Percentiles rank a stretch among this genome's conserved stretches.
phyloP scores from a whole-genome alignment of 2,797 vertebrate species.

The Clarias laeviceps region DNA sequence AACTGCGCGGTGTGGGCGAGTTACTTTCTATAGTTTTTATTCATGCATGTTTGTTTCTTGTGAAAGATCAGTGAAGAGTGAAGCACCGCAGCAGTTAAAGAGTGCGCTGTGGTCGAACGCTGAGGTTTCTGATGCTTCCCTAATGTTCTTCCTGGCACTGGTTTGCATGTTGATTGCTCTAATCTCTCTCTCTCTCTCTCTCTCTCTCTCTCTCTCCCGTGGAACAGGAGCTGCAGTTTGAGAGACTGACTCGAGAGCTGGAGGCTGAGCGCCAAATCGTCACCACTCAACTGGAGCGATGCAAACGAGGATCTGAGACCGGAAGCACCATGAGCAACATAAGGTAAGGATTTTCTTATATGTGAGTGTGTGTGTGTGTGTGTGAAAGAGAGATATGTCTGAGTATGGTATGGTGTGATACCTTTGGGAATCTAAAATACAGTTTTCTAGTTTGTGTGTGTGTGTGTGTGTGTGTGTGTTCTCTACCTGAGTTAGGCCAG shows the following conservation, averaged over 20 bases:
- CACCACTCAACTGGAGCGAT: conserved; percentile 96
- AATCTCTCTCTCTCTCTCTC: conserved; percentile 18
- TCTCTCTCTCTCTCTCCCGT: conserved; percentile 20
- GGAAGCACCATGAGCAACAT: conserved; percentile 98
- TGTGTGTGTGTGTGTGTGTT: conserved; percentile 26
- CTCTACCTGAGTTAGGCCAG: conserved; percentile 34
- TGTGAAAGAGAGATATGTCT: neutral
- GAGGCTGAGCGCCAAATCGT: conserved; percentile 98
- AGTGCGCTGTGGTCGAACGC: neutral
- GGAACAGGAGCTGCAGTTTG: conserved; percentile 94
- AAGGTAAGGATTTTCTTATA: conserved; percentile 77
- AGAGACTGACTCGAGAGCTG: conserved; percentile 95
- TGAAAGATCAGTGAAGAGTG: conserved; percentile 4
- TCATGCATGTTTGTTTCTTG: conserved; percentile 20
- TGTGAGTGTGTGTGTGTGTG: conserved; percentile 21
- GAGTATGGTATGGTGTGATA: neutral
- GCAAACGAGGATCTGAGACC: conserved; percentile 96
- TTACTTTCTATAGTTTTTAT: neutral
- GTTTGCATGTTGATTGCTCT: conserved; percentile 32
- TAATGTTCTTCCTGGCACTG: conserved; percentile 35
- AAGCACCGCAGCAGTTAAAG: conserved; percentile 29
- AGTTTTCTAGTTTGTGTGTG: neutral
- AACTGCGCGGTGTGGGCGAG: neutral
- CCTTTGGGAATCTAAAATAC: neutral
- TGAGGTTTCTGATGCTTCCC: conserved; percentile 26